Evolutionary conservation across 1,140 invertebrate species (phyloP), one percentile per base, ranked within the genome.

Genomic region (Ditylenchus dipsaci): DNA sequence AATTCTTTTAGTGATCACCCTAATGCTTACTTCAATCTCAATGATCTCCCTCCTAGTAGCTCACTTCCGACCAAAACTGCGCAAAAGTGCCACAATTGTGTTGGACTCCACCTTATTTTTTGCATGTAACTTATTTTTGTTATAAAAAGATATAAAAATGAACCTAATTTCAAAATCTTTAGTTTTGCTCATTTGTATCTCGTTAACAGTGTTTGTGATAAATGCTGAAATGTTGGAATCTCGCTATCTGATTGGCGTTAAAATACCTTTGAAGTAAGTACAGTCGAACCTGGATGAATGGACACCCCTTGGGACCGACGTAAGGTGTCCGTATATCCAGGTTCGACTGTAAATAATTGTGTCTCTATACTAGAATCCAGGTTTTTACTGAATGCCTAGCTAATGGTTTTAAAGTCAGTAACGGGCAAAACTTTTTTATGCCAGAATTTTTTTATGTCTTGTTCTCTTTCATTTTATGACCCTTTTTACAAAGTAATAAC

Each of bases 211-310:
- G 1, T 81, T 81, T 60, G 74, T 81, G 75, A 82, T 79, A 27
- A 81, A 81, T 58, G 79, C 76, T 27, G 79, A 81, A 69, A 81
- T 81, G 79, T 60, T 81, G 1, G 79, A 81, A 70, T 82, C 79
- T 11, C 72, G 76, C 26, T 81, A 74, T 69, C 57, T 81, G 9
- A 81, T 81, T 53, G 79, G 79, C 8, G 65, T 82, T 53, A 71
- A 76, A 80, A 82, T 63, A 76, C 72, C 8, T 80, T 74, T 67
- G 72, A 74, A 42, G 78, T 82, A 23, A 45, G 23, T 9, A 13
- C 29, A 42, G 19, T 27, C 60, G 19, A 1, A n/a, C 47, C n/a
- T n/a, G n/a, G n/a, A n/a, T n/a, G n/a, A n/a, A n/a, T n/a, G n/a
- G n/a, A n/a, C n/a, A n/a, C n/a, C n/a, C n/a, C n/a, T n/a, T n/a